Percentiles rank a stretch among this genome's conserved stretches.
Conservation (phyloP, 2,113 vertebrate species). For the Scatophagus argus region DNA sequence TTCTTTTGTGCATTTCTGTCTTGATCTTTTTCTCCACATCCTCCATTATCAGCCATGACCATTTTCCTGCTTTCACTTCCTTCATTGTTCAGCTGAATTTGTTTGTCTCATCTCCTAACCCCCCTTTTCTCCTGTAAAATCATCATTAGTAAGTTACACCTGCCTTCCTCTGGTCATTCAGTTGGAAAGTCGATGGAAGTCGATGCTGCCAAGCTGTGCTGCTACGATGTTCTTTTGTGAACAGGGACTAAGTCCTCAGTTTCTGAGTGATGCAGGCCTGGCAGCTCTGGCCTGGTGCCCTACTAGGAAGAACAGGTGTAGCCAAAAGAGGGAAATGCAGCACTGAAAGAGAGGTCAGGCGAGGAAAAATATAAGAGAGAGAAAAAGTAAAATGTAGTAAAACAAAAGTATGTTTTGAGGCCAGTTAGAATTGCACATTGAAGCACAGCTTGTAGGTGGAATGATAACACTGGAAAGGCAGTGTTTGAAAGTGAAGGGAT, state of each 20-base stretch:
- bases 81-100: constrained; percentile 12
- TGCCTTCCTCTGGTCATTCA: neutral
- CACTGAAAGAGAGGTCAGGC: constrained; percentile 18
- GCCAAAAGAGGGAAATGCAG: constrained; percentile 32
- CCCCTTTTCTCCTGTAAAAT: neutral
- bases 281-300: constrained; percentile 26
- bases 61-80: constrained; percentile 51
- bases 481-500: constrained; percentile 10
- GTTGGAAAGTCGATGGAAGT: constrained; percentile 39
- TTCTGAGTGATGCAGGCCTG: constrained; percentile 7
- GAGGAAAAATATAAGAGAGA: neutral
- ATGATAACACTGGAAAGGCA: neutral
- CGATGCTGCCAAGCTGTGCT: constrained; percentile 10
- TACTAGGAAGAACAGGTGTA: constrained; percentile 53
- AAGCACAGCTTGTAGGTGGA: neutral
- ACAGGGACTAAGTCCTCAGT: neutral
- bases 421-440: constrained; percentile 9
- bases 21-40: neutral
- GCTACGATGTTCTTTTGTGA: constrained; percentile 13
- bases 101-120: neutral
- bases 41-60: neutral
- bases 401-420: neutral
- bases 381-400: neutral
- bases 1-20: neutral
- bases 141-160: neutral